Evolutionary conservation across 1,140 invertebrate species (phyloP).

Genomic region (Heliconius congener): DNA sequence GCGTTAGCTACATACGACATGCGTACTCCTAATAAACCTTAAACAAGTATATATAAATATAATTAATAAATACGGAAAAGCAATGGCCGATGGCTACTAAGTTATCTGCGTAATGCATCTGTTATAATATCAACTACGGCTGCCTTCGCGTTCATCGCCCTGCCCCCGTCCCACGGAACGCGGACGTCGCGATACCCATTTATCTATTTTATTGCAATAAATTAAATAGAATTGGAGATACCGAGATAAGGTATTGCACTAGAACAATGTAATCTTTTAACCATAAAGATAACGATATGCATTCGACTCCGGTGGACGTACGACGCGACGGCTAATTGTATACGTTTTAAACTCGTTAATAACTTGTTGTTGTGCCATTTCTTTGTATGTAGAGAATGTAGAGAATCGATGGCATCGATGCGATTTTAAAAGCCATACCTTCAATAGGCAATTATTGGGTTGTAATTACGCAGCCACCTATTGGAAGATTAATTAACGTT

Average conservation of each 20-base stretch:
- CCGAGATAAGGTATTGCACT: constrained; percentile 70
- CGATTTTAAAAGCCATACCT: constrained; percentile 66
- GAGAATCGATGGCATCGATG: constrained; percentile 53
- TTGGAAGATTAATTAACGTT: constrained; percentile 38
- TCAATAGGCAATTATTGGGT: constrained; percentile 70
- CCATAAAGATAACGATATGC: constrained; percentile 74
- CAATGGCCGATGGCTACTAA: constrained; percentile 17
- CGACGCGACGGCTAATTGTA: constrained; percentile 67
- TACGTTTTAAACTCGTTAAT: constrained; percentile 59
- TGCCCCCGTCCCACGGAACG: constrained; percentile 51
- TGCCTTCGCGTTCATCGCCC: constrained; percentile 39
- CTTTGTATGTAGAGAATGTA: constrained; percentile 61
- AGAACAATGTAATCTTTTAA: constrained; percentile 79
- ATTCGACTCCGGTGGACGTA: constrained; percentile 64
- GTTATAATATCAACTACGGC: constrained; percentile 38
- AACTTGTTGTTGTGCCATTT: constrained; percentile 70
- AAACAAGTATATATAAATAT: not conserved
- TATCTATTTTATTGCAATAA: constrained; percentile 80
- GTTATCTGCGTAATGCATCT: constrained; percentile 39
- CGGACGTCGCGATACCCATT: constrained; percentile 66
- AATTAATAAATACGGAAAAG: constrained; percentile 12
- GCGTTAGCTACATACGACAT: no score
- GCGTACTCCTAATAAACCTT: not conserved
- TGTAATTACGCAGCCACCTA: constrained; percentile 45
- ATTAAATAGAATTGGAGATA: constrained; percentile 74